Base-by-base conservation (phyloP, 2,888 invertebrate genomes). In the Xylota sylvarum region DNA sequence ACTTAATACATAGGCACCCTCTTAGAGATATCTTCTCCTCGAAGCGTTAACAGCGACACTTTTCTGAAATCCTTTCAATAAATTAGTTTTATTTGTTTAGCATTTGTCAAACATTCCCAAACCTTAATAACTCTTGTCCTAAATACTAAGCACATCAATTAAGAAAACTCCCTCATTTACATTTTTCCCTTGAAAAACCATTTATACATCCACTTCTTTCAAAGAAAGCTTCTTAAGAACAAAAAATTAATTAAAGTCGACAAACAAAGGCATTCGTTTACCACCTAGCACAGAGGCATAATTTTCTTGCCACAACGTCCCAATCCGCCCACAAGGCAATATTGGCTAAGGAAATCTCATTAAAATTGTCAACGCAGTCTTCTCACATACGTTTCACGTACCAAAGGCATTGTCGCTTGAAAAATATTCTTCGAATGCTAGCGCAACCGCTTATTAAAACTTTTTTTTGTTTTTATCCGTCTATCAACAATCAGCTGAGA, bases 301-400 rank as follows among this genome's bases (percentile, higher is more conserved):
- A 67, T 72, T 58, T 60, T 14, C 48, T 27, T 58, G 48, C 14
- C 32, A 48, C 56, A 5, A 43, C 27, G 32, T n/a, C 27, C 37
- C 37, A 35, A 14, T 52, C 17, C 43, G 37, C 14, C 37, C 56
- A 9, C 35, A 23, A 9, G 37, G 52, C 30, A 30, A 69, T 77
- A 69, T 77, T 77, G 77, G 69, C 67, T 32, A 60, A 60, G 37
- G 65, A 50, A 77, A 77, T 77, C 77, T 77, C 77, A 69, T 77
- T 77, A 77, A 60, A 69, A 58, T 67, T 76, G 65, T 30, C 35
- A 76, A 37, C 65, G 10, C 9, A 62, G 19, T 60, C 7, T 30
- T 37, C 56, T 35, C 27, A 27, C 50, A 43, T 40, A 55, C 35
- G 32, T 10, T 46, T 43, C 9, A n/a, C 3, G 4, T 43, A 30